Base-by-base conservation (phyloP, 2,113 vertebrate genomes). In the Phaethornis superciliosus region DNA sequence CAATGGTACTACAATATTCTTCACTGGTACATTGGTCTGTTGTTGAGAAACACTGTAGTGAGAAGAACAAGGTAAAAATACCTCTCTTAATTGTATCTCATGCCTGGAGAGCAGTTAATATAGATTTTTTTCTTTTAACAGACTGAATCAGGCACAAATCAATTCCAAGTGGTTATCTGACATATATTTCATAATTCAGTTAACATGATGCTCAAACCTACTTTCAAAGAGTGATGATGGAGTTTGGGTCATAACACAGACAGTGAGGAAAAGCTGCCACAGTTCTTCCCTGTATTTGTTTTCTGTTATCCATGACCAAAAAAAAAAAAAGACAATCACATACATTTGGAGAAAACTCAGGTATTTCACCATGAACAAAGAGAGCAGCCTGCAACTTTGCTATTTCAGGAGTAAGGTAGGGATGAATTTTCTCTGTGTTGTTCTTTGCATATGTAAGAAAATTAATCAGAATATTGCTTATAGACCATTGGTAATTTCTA, bases 351-450 rank as follows among this genome's bases (percentile, higher is more conserved):
- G 22, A 28, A 74, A 46, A 46, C 4, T 58, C 26, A 7, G 47
- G n/a, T 40, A 26, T 59, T 77, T 78, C 37, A 40, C 28, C 51
- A 27, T 46, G 3, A 22, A 63, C 40, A 91, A 74, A 17, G 15
- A 17, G 15, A 76, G 10, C 68, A 85, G 12, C 20, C 22, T 85
- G 17, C 22, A 30, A 12, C 18, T 81, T 17, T 46, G 59, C 28
- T 83, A 0, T 14, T 62, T 55, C 28, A 51, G 46, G 35, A 68
- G 8, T 0, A 0, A 52, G 44, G 23, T 15, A 4, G 51, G n/a
- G n/a, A 23, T 76, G 26, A 55, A 69, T 51, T 64, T 32, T 64
- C 7, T 54, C 19, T 28, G 6, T 40, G 65, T 10, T 67, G 7
- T 5, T 94, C 49, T 46, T 63, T 52, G 28, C 22, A 20, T 40